Percentiles rank a stretch among this genome's conserved stretches.
Evolutionary conservation across 2,113 vertebrate genomes (phyloP).

Genomic region (Xenopus tropicalis): DNA sequence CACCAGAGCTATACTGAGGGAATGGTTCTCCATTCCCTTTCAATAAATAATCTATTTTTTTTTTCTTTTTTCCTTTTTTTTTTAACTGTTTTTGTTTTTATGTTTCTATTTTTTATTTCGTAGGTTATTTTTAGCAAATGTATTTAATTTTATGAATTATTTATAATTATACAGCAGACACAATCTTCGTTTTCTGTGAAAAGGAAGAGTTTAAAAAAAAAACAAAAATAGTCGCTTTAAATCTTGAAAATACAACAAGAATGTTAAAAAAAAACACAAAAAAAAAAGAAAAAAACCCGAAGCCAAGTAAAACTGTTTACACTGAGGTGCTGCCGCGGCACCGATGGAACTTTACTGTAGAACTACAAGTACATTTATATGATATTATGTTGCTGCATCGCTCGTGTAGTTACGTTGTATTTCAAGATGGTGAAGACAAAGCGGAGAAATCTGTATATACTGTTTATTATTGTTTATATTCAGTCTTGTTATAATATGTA

Average conservation of each 20-base stretch:
- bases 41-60: conserved; percentile 90
- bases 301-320: conserved; percentile 99
- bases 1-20: conserved; percentile 89
- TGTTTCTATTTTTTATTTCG: conserved; percentile 92
- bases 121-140: conserved; percentile 99
- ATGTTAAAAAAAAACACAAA: conserved; percentile 99
- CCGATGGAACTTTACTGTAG: conserved; percentile 90
- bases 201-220: conserved; percentile 82
- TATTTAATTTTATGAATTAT: conserved; percentile 99
- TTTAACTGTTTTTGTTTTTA: conserved; percentile 78
- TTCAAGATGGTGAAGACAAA: conserved; percentile 76
- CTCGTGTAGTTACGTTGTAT: conserved; percentile 83
- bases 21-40: conserved; percentile 91
- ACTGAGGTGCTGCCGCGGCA: conserved; percentile 90
- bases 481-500: conserved; percentile 98
- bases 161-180: conserved; percentile 98
- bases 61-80: conserved; percentile 80
- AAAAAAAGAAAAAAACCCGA: conserved; percentile 98
- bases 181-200: conserved; percentile 99
- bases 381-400: conserved; percentile 83
- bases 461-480: conserved; percentile 99
- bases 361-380: conserved; percentile 89
- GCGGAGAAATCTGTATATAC: conserved; percentile 90
- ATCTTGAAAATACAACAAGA: conserved; percentile 85
- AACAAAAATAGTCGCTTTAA: conserved; percentile 83